Base-by-base conservation (phyloP, 2,888 invertebrate genomes). In the Caenorhabditis sp. region DNA sequence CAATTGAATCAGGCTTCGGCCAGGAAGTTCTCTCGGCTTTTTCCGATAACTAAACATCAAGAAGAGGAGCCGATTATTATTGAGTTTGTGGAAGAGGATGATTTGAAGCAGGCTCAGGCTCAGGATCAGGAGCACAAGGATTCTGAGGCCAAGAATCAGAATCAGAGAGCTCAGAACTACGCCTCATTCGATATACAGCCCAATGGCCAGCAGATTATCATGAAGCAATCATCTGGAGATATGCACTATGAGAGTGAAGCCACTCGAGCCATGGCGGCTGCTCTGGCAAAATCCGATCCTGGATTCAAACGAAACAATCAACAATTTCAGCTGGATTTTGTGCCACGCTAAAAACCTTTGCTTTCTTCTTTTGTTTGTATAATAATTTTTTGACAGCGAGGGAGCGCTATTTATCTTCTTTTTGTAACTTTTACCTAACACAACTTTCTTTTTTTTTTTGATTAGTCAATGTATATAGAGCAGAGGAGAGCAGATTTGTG, bases 201-300 rank as follows among this genome's bases (percentile, higher is more conserved):
- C 1, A 59, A 67, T 63, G 71, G 56, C 12, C 12, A 14, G 20
- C 23, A 43, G n/a, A 25, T 27, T 27, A 10, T 12, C 20, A 17
- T 43, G 14, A 49, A 57, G 21, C 58, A 58, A 26, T 23, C 49
- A 0, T 20, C 50, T 12, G 62, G 54, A 25, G 36, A 50, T 12
- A 14, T 43, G 7, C 12, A 43, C 3, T 70, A 66, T 54, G 69
- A 69, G 50, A 61, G 53, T 1, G 73, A 68, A 56, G 73, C 73
- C 14, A 73, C 68, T 27, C 57, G 73, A 21, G 73, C 68, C 21
- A 73, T 74, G 20, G 63, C 66, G 20, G 74, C 70, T 38, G 74
- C 74, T 27, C 21, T 69, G n/a, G 12, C 10, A 20, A 58, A 58
- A 50, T 53, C 62, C 52, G 70, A 72, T 65, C 67, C 67, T 14